Evolutionary conservation across 2,113 vertebrate species (phyloP), one percentile per base, ranked within the genome.

Genomic region (human (Homo sapiens)): DNA sequence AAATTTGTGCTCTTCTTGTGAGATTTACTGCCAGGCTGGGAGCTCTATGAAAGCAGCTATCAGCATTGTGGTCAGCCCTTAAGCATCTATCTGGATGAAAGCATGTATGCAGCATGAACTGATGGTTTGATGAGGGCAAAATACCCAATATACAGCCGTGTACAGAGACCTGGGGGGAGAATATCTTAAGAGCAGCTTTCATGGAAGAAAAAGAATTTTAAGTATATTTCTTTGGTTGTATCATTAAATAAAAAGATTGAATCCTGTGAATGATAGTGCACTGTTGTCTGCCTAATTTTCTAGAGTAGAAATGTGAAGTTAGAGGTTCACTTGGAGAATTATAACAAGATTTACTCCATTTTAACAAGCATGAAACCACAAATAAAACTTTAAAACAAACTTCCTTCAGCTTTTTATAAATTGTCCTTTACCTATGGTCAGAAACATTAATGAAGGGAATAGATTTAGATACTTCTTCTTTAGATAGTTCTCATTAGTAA

Each of bases 321-420:
- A 85, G 80, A 72, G 27, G 59, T 95, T 97, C 76, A 68, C 10
- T 14, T 40, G 52, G 76, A 79, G 27, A 78, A 95, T 59, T 59
- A n/a, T 35, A 73, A 76, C 3, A 50, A 50, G 27, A 98, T 73
- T 50, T 94, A 78, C 8, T 64, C 48, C 85, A 55, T 55, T 52
- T 68, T 93, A 88, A 64, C 35, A 93, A 90, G 87, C 35, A 52
- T 20, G 13, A 94, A 94, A 59, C 9, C 16, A 89, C 66, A 93
- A 78, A 81, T 35, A 30, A 87, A 96, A 78, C 17, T n/a, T 61
- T 79, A 81, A 55, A 93, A 87, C 40, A 45, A 84, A 94, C 78
- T 55, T 25, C 73, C n/a, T 78, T 59, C 25, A 48, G 25, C 12
- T 68, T 91, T 64, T 85, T n/a, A 81, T 68, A 90, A 94, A 91